Conservation (phyloP, 2,113 vertebrate genomes). For the Argyrosomus japonicus region DNA sequence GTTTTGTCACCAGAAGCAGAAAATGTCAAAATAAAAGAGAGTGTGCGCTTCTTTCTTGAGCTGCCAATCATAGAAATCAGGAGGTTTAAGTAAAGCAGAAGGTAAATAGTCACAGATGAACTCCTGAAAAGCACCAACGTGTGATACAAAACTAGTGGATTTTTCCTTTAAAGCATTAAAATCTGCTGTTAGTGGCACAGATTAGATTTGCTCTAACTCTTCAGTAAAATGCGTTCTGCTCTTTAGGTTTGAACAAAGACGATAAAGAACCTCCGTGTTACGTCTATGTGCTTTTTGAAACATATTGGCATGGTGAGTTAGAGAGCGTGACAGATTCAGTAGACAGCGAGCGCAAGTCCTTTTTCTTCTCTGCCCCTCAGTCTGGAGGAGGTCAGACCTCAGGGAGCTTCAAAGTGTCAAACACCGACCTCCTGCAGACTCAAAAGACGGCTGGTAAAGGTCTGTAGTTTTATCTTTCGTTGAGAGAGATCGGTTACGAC, state of each 20-base stretch:
- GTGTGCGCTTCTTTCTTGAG: not conserved
- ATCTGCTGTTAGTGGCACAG: constrained; percentile 41
- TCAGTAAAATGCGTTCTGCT: not conserved
- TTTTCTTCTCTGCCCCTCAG: not conserved
- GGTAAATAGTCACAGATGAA: not conserved
- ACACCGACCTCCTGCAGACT: constrained; percentile 2
- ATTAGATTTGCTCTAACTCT: not conserved
- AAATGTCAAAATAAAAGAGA: not conserved
- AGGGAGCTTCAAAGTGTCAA: not conserved
- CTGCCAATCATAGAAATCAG: not conserved
- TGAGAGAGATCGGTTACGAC: not conserved
- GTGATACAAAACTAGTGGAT: not conserved
- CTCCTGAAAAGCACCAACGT: not conserved
- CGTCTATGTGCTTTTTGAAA: constrained; percentile 21
- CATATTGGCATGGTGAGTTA: not conserved
- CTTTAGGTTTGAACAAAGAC: not conserved
- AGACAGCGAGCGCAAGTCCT: not conserved
- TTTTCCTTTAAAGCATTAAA: constrained; percentile 19
- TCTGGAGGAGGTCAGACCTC: not conserved
- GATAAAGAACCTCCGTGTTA: not conserved
- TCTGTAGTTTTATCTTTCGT: not conserved
- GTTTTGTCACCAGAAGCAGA: constrained; percentile 13
- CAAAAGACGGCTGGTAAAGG: constrained; percentile 1
- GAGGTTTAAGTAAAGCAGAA: not conserved
- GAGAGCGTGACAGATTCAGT: not conserved